Base-by-base conservation (phyloP, 64 coral and sea anemone genomes). In the Exaiptasia diaphana region DNA sequence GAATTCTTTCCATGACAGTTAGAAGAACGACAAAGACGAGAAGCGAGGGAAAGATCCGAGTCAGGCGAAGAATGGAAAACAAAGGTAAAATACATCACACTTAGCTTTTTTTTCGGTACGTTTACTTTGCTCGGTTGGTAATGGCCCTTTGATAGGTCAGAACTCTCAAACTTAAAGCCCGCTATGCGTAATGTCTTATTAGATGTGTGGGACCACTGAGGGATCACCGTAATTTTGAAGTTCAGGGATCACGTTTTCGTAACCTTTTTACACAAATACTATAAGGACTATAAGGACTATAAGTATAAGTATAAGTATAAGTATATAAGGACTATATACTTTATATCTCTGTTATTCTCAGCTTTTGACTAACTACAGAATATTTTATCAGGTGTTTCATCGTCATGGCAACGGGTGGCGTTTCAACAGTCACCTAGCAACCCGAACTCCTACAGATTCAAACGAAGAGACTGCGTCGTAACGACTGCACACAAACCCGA, bases 1-100 rank as follows among this genome's bases (percentile, higher is more conserved):
- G 42, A 48, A 13, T n/a, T 44, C 21, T 33, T 33, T 36, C 34
- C 64, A 22, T 53, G 45, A 9, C 31, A 93, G 91, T 77, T 93
- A 23, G 91, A 93, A 41, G 85, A 93, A 50, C 88, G 79, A 73
- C 91, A 93, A 84, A 89, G 91, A 74, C 78, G 63, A 50, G 91
- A 93, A 55, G 91, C 91, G 4, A 83, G 87, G 50, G 91, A 93
- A 50, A 88, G 91, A 73, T 71, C 64, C 52, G 85, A 93, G 41
- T 30, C 79, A 50, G 91, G 85, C 3, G 63, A 60, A 41, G 50
- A 88, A 22, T 93, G 91, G 91, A 93, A 93, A 83, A 82, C 91
- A 74, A 83, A 89, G 65, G 91, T 93, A 28, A 77, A 41, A 41
- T 18, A 18, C 13, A 22, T 31, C 11, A 64, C 13, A 12, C 32